Evolutionary conservation across 2,113 vertebrate genomes (phyloP).

Genomic region (Stegastes partitus): DNA sequence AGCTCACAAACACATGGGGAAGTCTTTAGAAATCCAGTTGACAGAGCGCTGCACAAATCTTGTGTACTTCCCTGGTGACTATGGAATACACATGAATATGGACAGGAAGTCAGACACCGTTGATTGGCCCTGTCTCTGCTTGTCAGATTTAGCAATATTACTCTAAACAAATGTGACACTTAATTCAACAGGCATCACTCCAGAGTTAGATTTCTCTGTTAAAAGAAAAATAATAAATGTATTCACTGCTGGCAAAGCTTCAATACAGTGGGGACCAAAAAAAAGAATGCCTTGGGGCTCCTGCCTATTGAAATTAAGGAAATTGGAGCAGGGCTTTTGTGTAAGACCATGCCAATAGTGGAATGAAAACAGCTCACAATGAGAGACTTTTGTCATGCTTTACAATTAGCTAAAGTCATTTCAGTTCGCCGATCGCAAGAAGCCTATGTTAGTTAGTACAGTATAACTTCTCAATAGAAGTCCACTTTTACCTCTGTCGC

Average conservation of each 20-base stretch:
- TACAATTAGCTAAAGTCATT: constrained; percentile 45
- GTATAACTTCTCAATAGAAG: constrained; percentile 16
- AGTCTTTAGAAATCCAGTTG: constrained; percentile 50
- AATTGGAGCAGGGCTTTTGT: constrained; percentile 46
- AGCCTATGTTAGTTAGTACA: constrained; percentile 4
- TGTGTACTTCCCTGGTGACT: constrained; percentile 41
- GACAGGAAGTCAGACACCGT: constrained; percentile 56
- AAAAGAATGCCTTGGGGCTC: constrained; percentile 22
- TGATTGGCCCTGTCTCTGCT: constrained; percentile 44
- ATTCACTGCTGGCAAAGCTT: constrained; percentile 28
- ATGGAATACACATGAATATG: constrained; percentile 28
- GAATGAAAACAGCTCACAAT: constrained; percentile 40
- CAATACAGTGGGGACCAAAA: constrained; percentile 9
- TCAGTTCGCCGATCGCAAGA: constrained; percentile 30
- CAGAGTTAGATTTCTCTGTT: constrained; percentile 39
- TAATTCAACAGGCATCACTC: constrained; percentile 58
- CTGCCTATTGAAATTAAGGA: constrained; percentile 48
- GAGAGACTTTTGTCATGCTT: constrained; percentile 42
- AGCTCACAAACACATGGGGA: constrained; percentile 48
- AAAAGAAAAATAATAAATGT: constrained; percentile 12
- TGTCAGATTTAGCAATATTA: constrained; percentile 56
- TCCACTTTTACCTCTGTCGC: constrained; percentile 35
- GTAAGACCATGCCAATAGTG: constrained; percentile 24
- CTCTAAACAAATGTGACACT: constrained; percentile 56
- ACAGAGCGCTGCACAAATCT: constrained; percentile 25